Evolutionary conservation across 30 jellyfish, hydroid and myxozoan genomes (phyloP).

Genomic region (Hydractinia echinata): DNA sequence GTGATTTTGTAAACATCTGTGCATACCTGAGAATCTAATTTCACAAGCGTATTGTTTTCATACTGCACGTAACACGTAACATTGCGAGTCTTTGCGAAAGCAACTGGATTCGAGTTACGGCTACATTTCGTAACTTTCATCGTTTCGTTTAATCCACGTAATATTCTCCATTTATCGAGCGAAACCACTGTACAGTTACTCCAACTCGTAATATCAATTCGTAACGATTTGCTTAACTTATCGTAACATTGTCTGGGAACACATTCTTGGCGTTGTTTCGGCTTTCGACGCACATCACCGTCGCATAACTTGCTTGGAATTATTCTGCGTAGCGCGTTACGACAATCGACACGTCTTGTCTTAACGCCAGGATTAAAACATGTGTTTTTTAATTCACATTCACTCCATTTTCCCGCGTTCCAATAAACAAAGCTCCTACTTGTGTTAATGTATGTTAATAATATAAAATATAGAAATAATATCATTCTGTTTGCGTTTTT

Average conservation of each 20-base stretch:
- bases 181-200: not conserved
- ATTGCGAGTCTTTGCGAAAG: slow-evolving; percentile 7
- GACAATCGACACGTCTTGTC: not conserved
- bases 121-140: not conserved
- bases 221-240: not conserved
- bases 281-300: not conserved
- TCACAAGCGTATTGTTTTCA: not conserved
- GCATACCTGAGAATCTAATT: not conserved
- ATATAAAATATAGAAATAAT: too few relatives aligned
- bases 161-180: not conserved
- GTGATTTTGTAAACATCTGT: not conserved
- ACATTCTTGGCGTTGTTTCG: not conserved
- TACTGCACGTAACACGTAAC: not conserved
- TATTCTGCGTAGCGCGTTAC: not conserved
- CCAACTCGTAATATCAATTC: not conserved
- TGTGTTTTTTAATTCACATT: not conserved
- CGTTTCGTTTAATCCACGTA: not conserved
- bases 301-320: not conserved
- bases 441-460: too few relatives aligned
- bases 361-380: not conserved
- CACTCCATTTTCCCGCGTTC: not conserved
- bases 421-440: not conserved
- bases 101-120: not conserved
- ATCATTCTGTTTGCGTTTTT: too few relatives aligned
- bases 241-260: slow-evolving; percentile 6